Base-by-base conservation (phyloP, 2,888 invertebrate genomes). In the Chirona hameri region DNA sequence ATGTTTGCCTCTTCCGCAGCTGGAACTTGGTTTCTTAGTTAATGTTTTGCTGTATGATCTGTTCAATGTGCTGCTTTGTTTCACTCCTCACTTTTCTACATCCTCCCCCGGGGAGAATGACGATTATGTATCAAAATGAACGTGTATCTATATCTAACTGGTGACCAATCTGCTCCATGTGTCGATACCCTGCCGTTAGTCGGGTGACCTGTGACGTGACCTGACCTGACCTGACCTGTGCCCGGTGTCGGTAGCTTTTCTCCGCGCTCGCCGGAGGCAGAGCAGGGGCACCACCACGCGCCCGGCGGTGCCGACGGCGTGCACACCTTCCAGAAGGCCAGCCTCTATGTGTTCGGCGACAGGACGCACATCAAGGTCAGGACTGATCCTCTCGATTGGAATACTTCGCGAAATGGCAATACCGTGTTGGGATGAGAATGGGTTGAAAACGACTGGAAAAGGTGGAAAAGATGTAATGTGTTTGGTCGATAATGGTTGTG, bases 261-360 rank as follows among this genome's bases (percentile, higher is more conserved):
- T 12, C 72, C 72, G 0, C 72, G 72, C 4, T 15, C 65, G 24
- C 72, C 72, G 0, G 72, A 72, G 31, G 1, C 72, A 14, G 72
- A 72, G 31, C 9, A n/a, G 72, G 72, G 72, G 2, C 48, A 48
- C 48, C 48, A 48, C 12, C 48, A 48, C 48, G 15, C 29, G 31
- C 15, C 31, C 15, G 72, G 72, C 15, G 31, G 12, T 31, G 15
- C 72, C 29, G 72, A 72, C 85, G 90, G 90, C 84, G 89, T 91
- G 48, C 91, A 93, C 85, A 92, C 92, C 81, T 91, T 93, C 85
- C 92, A 93, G 84, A 91, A 93, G 85, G 94, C 95, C 46, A 92
- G 95, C 1, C 90, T 97, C 79, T 97, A 97, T 89, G 93, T 97
- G 85, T 91, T 95, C 86, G 94, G 95, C 48, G 96, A 97, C 90